Evolutionary conservation across 1,140 invertebrate species (phyloP), one percentile per base, ranked within the genome.

Genomic region (Phymorhynchus buccinoides): DNA sequence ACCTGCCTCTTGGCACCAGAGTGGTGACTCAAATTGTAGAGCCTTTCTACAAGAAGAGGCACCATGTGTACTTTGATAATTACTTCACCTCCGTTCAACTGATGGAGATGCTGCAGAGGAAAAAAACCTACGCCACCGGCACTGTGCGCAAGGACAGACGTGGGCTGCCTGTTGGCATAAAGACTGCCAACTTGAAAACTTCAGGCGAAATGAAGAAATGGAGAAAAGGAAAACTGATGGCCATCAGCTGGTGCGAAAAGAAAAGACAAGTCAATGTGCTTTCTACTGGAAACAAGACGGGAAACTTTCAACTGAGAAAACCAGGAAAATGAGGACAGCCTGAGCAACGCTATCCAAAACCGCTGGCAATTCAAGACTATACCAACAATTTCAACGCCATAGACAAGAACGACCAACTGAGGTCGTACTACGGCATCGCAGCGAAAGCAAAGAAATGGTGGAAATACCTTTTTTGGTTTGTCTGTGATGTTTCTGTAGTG

Each of bases 11-110:
- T 0, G 77, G 73, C 7, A 66, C 83, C 44, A 75, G 80, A 32
- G 84, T 85, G 27, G 84, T 88, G 18, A 78, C 39, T 16, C 44
- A 75, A 30, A 62, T 87, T 3, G 66, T 73, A n/a, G 77, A 80
- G 56, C 18, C 0, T 16, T 85, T 56, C 41, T 35, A 14, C 27
- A 39, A 73, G 32, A 71, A 73, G 44, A 52, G 78, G 37, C 87
- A 87, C 44, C 80, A 87, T 56, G 56, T 88, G 14, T 88, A 84
- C 77, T 80, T 83, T 44, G 87, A 88, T 84, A 84, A 85, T 30
- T 85, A 85, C 32, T 88, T 84, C 62, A 83, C 78, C 37, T 85
- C 83, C 22, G 81, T 88, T 37, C 39, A 30, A 12, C 80, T 88
- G 73, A 71, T 80, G 12, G 48, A 83, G 66, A 30, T 79, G 27